phyloP scores from a whole-genome alignment of 2,888 invertebrate species.

The Dolichopus griseipennis region DNA sequence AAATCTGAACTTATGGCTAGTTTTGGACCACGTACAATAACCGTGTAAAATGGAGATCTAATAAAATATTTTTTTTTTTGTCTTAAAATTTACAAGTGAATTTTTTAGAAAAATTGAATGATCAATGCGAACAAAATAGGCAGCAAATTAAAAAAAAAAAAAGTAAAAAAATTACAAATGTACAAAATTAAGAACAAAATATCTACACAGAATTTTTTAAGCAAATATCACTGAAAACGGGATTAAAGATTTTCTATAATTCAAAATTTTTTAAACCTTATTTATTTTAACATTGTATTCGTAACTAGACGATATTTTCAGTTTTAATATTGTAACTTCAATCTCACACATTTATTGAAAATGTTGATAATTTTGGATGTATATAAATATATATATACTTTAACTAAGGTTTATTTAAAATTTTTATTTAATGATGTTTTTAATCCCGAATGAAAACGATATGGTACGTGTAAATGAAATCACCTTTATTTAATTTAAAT shows the following conservation, averaged over 20 bases:
- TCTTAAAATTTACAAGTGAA: neutral
- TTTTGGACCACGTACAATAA: neutral
- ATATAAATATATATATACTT: no score
- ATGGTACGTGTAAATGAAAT: neutral
- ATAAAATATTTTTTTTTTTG: neutral
- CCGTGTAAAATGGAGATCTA: neutral
- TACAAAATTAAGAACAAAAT: conserved; percentile 20
- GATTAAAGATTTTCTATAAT: neutral
- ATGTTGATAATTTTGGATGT: no score
- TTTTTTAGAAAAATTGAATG: neutral
- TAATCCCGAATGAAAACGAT: neutral
- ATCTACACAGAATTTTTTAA: conserved; percentile 14
- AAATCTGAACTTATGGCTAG: neutral
- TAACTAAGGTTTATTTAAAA: neutral
- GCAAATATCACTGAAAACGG: neutral
- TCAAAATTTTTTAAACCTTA: neutral
- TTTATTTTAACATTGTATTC: neutral
- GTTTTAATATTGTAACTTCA: no score
- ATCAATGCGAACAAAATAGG: conserved; percentile 24
- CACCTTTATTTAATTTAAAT: neutral
- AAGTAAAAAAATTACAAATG: conserved; percentile 10
- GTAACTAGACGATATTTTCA: no score
- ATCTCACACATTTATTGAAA: no score
- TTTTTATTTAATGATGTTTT: neutral
- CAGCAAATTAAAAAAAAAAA: conserved; percentile 17